A percentile compares a stretch with the other conserved stretches of the same genome.
phyloP scores from a whole-genome alignment of 2,888 invertebrate species.

The Malthinus seriepunctatus region DNA sequence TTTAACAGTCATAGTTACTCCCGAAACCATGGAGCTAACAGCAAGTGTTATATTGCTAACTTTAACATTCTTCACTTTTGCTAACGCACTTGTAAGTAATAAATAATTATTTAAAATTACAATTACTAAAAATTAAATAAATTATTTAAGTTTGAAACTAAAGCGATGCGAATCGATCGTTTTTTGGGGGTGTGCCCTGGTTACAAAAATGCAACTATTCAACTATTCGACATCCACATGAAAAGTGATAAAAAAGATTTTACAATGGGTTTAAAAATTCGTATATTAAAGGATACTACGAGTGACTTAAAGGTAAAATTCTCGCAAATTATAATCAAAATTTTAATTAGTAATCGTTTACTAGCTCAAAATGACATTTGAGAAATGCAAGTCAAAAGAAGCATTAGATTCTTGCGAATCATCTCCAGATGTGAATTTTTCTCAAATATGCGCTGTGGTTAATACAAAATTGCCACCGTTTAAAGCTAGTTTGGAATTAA shows the following conservation, averaged over 20 bases:
- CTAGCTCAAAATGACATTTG: too few species aligned
- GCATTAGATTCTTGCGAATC: conserved; percentile 43
- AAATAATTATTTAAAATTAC: too few species aligned
- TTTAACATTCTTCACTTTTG: too few species aligned
- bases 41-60: too few species aligned
- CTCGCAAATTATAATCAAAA: too few species aligned
- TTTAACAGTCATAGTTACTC: too few species aligned
- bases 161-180: conserved; percentile 35
- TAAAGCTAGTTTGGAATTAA: conserved; percentile 32
- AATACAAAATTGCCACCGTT: conserved; percentile 35
- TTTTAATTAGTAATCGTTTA: too few species aligned
- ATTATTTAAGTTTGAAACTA: conserved; percentile 29
- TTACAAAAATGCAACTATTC: conserved; percentile 29
- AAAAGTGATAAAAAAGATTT: background rate
- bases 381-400: conserved; percentile 36
- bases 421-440: conserved; percentile 38
- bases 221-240: conserved; percentile 31
- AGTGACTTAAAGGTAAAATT: too few species aligned
- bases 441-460: conserved; percentile 37
- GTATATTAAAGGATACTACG: conserved; percentile 5
- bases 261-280: conserved; percentile 19
- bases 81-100: too few species aligned
- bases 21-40: too few species aligned
- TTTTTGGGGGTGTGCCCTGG: conserved; percentile 35
- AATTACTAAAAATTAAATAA: too few species aligned